Evolutionary conservation across 2,113 vertebrate species (phyloP).

Genomic region (Bucco capensis): DNA sequence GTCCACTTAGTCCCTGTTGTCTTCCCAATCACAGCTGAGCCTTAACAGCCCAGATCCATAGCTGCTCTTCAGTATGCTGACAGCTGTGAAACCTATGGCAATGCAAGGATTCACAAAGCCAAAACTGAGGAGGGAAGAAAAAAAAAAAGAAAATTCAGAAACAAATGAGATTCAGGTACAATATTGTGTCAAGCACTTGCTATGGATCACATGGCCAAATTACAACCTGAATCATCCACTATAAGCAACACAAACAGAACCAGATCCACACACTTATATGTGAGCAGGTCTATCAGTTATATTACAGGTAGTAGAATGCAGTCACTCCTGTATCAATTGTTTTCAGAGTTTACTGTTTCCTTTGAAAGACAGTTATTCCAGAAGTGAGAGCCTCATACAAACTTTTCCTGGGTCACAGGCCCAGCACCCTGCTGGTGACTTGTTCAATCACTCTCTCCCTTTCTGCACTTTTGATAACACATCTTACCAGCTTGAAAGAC

Average conservation of each 20-base stretch:
- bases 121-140: not conserved
- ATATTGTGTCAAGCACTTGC: not conserved
- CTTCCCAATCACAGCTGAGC: not conserved
- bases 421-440: not conserved
- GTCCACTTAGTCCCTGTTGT: not conserved
- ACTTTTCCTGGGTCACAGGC: not conserved
- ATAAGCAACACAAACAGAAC: not conserved
- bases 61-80: not conserved
- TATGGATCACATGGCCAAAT: not conserved
- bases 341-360: not conserved
- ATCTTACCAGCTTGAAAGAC: not conserved
- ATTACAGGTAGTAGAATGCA: fast-evolving
- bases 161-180: not conserved
- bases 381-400: not conserved
- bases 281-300: not conserved
- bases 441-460: fast-evolving
- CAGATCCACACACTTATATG: not conserved
- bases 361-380: not conserved
- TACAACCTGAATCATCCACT: not conserved
- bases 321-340: not conserved
- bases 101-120: not conserved
- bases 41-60: not conserved
- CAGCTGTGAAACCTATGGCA: not conserved
- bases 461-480: not conserved
- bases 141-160: not conserved